Conservation (phyloP, 2,113 vertebrate species). For the Plecotus auritus region DNA sequence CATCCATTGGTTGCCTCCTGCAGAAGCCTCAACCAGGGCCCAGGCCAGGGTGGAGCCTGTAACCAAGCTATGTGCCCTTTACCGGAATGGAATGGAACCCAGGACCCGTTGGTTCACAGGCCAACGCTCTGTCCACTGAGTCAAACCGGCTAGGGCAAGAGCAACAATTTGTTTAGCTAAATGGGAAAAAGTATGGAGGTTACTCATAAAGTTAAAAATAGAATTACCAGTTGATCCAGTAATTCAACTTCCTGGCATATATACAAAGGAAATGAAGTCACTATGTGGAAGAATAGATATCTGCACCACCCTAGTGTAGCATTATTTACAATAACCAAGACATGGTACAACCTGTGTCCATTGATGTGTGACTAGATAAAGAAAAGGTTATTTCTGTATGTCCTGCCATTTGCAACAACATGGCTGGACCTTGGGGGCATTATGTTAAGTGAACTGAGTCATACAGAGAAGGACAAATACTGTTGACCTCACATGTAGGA, state of each 20-base stretch:
- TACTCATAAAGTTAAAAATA: neutral
- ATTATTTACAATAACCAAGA: neutral
- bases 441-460: neutral
- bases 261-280: neutral
- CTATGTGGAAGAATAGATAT: neutral
- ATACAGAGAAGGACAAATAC: neutral
- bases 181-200: neutral
- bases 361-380: neutral
- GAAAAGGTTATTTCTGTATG: neutral
- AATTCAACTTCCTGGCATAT: neutral
- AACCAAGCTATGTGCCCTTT: too few relatives aligned
- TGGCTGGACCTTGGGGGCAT: neutral
- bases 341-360: neutral
- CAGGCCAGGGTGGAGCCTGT: too few relatives aligned
- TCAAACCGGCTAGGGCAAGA: too few relatives aligned
- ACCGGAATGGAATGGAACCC: too few relatives aligned
- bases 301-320: neutral
- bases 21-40: too few relatives aligned
- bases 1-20: too few relatives aligned
- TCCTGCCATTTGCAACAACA: neutral
- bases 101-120: too few relatives aligned
- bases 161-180: neutral
- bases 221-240: neutral
- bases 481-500: neutral
- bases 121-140: too few relatives aligned